A percentile compares a stretch with the other conserved stretches of the same genome.
These are phyloP conservation scores for Sitophilus oryzae DNA, from an alignment of 1,140 invertebrate species.

Conservation along the genomic window DNA sequence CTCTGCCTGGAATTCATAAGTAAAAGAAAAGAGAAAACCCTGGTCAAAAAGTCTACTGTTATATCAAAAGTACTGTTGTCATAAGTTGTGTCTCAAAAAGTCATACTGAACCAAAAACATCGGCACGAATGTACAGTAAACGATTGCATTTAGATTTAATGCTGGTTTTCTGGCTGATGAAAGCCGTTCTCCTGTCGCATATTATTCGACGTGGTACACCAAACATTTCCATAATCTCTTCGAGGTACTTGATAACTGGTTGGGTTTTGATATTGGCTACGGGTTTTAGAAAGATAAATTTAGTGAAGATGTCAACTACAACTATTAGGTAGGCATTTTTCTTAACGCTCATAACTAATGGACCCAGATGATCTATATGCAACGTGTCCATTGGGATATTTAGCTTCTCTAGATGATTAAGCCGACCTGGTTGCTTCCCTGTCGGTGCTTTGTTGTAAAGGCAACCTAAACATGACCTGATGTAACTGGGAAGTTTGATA, in stretches of 20 bases:
- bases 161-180: too few relatives aligned
- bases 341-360: conserved; percentile 23
- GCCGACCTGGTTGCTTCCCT: too few relatives aligned
- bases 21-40: too few relatives aligned
- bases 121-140: too few relatives aligned
- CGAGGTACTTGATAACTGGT: not conserved
- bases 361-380: not conserved
- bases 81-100: too few relatives aligned
- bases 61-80: too few relatives aligned
- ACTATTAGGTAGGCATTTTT: conserved; percentile 14
- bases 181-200: not conserved
- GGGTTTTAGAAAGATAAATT: not conserved
- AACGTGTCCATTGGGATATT: not conserved
- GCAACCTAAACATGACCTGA: too few relatives aligned
- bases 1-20: too few relatives aligned
- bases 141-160: too few relatives aligned
- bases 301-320: not conserved
- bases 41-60: too few relatives aligned
- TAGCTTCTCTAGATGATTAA: not conserved
- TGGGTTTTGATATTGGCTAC: not conserved
- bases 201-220: not conserved
- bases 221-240: conserved; percentile 1
- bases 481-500: conserved; percentile 29
- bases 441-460: too few relatives aligned
- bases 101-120: too few relatives aligned